Evolutionary conservation across 2,113 vertebrate genomes (phyloP).

Genomic region (Pristiophorus japonicus): DNA sequence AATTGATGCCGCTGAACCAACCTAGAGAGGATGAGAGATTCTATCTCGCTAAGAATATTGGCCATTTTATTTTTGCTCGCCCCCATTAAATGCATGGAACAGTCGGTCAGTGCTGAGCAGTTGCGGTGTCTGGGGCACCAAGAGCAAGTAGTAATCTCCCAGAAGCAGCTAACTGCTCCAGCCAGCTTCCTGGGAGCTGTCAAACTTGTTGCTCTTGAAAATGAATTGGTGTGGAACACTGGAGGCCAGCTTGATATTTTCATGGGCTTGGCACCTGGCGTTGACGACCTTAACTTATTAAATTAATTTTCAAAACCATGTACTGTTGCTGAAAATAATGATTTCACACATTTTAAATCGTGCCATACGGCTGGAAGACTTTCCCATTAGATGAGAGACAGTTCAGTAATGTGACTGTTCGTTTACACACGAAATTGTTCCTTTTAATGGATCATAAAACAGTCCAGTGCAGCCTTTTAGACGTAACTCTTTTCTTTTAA

Average conservation of each 20-base stretch:
- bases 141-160: neutral
- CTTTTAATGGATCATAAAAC: neutral
- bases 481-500: neutral
- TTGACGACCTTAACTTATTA: neutral
- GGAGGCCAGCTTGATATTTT: neutral
- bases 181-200: neutral
- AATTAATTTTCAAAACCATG: neutral
- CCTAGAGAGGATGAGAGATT: neutral
- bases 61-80: neutral
- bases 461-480: no score
- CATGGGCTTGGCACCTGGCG: neutral
- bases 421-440: neutral
- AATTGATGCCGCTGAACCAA: neutral
- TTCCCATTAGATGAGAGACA: neutral
- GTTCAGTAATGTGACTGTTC: neutral
- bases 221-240: neutral
- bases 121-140: neutral
- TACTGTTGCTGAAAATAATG: neutral
- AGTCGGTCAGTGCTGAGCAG: neutral
- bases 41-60: neutral
- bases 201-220: neutral
- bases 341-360: neutral
- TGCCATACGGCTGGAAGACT: neutral
- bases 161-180: neutral
- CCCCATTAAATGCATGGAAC: neutral